Conservation (phyloP, 2,888 invertebrate species). For the Rhingia campestris region DNA sequence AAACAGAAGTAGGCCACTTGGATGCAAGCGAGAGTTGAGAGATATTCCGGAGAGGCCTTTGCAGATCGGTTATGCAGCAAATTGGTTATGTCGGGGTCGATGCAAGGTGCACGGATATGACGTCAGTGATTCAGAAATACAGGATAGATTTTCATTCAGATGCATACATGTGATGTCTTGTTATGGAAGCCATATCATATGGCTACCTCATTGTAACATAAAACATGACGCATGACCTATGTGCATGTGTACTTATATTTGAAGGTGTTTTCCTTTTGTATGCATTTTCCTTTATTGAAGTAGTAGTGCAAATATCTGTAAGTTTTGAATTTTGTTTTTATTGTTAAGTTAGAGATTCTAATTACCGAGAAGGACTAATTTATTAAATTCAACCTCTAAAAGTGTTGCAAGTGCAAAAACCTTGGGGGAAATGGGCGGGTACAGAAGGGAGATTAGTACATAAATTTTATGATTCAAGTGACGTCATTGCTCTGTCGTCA, state of each 20-base stretch:
- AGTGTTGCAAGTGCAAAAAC: constrained; percentile 26
- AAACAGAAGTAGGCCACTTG: constrained; percentile 58
- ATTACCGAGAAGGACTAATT: constrained; percentile 18
- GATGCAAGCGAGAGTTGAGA: constrained; percentile 47
- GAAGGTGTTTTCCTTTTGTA: background rate
- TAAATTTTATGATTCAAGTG: constrained; percentile 32
- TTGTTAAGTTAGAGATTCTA: background rate
- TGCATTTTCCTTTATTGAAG: background rate
- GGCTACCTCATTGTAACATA: constrained; percentile 24
- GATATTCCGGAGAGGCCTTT: constrained; percentile 50
- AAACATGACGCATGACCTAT: constrained; percentile 58
- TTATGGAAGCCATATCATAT: background rate
- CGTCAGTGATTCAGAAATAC: constrained; percentile 59
- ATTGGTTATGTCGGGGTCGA: constrained; percentile 56
- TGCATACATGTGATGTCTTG: constrained; percentile 34
- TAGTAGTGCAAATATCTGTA: background rate
- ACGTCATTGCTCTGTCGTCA: constrained; percentile 59
- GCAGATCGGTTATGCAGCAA: constrained; percentile 56
- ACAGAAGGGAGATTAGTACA: too few relatives aligned
- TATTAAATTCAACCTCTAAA: constrained; percentile 8
- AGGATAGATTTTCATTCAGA: constrained; percentile 68
- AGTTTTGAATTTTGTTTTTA: background rate
- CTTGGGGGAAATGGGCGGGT: constrained; percentile 32
- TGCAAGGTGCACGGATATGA: constrained; percentile 62
- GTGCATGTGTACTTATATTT: background rate